These are phyloP conservation scores for Gallinago solitaria DNA, from an alignment of 2,797 vertebrate species.

Conservation along the genomic window DNA sequence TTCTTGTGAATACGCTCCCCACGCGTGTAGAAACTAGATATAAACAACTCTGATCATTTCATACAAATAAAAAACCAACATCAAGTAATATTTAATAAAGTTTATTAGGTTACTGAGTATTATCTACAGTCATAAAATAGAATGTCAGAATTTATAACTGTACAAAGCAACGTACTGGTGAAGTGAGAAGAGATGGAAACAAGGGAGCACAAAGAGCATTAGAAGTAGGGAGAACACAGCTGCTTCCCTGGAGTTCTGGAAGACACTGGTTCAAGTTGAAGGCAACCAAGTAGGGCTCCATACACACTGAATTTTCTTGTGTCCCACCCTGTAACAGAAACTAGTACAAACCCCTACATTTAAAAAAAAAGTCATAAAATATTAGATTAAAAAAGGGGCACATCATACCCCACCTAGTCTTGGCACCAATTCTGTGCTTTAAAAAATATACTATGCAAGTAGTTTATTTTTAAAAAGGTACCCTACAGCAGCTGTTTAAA, in stretches of 20 bases:
- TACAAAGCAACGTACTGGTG: constrained; percentile 76
- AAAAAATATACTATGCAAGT: constrained; percentile 77
- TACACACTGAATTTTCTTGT: constrained; percentile 6
- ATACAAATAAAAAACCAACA: not conserved
- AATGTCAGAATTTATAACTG: constrained; percentile 81
- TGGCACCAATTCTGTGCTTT: constrained; percentile 79
- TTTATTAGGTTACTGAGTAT: constrained; percentile 89
- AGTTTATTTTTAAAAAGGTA: constrained; percentile 73
- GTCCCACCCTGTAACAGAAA: constrained; percentile 47
- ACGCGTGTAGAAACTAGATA: fast-evolving
- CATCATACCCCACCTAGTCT: constrained; percentile 65
- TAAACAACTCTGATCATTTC: not conserved
- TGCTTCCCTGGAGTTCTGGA: constrained; percentile 28
- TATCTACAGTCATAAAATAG: constrained; percentile 87
- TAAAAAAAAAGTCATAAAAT: not conserved
- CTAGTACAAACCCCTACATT: not conserved
- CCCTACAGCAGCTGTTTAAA: constrained; percentile 83
- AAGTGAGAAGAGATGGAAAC: constrained; percentile 8
- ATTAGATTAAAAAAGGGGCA: constrained; percentile 54
- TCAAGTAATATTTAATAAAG: constrained; percentile 82
- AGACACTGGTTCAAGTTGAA: constrained; percentile 53
- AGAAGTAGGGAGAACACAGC: not conserved
- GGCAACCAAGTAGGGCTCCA: constrained; percentile 25
- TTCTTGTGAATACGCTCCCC: not conserved
- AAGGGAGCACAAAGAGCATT: not conserved